Evolutionary conservation across 2,797 vertebrate genomes (phyloP), one percentile per base, ranked within the genome.

Genomic region (Manis javanica): DNA sequence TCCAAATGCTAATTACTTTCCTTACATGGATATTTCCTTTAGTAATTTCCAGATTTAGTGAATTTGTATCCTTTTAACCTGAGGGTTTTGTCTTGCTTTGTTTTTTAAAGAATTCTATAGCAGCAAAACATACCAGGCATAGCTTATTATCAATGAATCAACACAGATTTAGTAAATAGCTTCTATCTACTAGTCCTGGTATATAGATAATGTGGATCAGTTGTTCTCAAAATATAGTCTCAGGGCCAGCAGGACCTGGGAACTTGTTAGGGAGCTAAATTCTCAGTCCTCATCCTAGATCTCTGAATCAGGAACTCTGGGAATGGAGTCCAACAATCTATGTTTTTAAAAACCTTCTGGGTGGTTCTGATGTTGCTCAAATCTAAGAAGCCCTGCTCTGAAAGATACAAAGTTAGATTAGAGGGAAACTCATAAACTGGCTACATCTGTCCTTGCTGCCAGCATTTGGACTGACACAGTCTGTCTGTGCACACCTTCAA

Each of bases 41-140:
- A 51, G 84, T 23, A 93, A 34, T 21, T 29, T 96, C 79, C 69
- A 97, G 93, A 77, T 57, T 88, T 81, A 87, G 89, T 83, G 66
- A 26, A 23, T 78, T 57, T 93, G 11, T 42, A 39, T 68, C 34
- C 13, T 81, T 93, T 84, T 59, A 79, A 86, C 6, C 13, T 18
- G 24, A 90, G 78, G 21, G 11, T 11, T 1, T 24, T 77, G n/a
- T 23, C 49, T 75, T 37, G 46, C 46, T 42, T 75, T 42, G 24
- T 26, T 75, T 77, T 39, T 71, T 31, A 10, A 88, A 92, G 49
- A 79, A 83, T 83, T 92, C 59, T 14, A 86, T 57, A 89, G 46
- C n/a, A 53, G 16, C 53, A 68, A 49, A 78, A 66, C 66, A 37
- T 4, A 39, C 6, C 13, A 61, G 39, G 29, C 10, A 37, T 49